Evolutionary conservation across 1,140 invertebrate genomes (phyloP), one percentile per base, ranked within the genome.

Genomic region (Myzus persicae): DNA sequence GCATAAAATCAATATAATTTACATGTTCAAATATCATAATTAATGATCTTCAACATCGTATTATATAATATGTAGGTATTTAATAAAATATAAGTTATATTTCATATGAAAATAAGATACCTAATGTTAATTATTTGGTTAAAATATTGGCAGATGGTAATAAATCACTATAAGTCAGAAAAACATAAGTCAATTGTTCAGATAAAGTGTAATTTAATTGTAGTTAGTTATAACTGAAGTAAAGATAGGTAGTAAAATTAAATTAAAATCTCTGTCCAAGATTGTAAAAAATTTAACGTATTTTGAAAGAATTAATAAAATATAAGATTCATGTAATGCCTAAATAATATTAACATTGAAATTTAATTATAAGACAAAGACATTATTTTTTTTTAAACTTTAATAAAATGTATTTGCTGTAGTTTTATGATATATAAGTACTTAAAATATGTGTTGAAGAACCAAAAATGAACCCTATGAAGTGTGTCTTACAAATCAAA

Each of bases 281-380:
- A 88, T 48, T 87, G n/a, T 67, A 31, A 31, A n/a, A n/a, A 31
- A 67, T n/a, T 67, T 31, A 67, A 67, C 22, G n/a, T n/a, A n/a
- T n/a, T 87, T 38, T n/a, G 7, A 44, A 87, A 87, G 85, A 46
- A 87, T n/a, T 87, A 87, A 31, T 48, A 36, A 87, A 51, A 88
- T 40, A 22, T n/a, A 46, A 88, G 11, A n/a, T 24, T 48, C 46
- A 0, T 48, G n/a, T 48, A n/a, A 46, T 88, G 85, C 48, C 46
- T 88, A 36, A 88, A 36, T 88, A 46, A 88, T 36, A 88, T 36
- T 9, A 87, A 88, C 44, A 48, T 48, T 48, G 6, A n/a, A 48
- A 36, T 87, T 87, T 36, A 87, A 87, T 36, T 36, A 87, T n/a
- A 42, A n/a, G n/a, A n/a, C n/a, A n/a, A n/a, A n/a, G 11, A 26